These are phyloP conservation scores for Coreoperca whiteheadi DNA, from an alignment of 2,113 vertebrate species.

Conservation along the genomic window DNA sequence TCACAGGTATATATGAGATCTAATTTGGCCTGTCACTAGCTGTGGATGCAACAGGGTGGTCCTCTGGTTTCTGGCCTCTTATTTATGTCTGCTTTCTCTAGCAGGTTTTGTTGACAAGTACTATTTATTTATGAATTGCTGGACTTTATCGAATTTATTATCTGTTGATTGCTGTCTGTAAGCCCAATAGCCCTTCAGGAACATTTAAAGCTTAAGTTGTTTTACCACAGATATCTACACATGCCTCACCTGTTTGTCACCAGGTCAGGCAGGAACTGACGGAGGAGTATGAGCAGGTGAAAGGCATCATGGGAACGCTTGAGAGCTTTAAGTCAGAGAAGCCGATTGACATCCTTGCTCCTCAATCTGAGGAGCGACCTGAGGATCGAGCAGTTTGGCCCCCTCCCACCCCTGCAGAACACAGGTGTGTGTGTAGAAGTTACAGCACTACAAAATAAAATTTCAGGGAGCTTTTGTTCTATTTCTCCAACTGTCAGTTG, in stretches of 20 bases:
- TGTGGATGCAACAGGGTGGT: background rate
- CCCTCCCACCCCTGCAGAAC: slow-evolving; percentile 95
- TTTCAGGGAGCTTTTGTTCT: background rate
- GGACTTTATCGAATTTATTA: background rate
- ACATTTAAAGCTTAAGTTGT: background rate
- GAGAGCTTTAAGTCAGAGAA: slow-evolving; percentile 94
- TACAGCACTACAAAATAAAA: background rate
- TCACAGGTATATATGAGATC: no score
- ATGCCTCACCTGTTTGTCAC: slow-evolving; percentile 40
- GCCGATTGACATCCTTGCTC: slow-evolving; percentile 88
- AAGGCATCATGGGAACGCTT: slow-evolving; percentile 91
- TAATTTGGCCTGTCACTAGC: background rate
- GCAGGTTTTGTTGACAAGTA: background rate
- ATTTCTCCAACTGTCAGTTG: background rate
- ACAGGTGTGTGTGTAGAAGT: slow-evolving; percentile 85
- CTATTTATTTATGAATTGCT: background rate
- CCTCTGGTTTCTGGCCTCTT: background rate
- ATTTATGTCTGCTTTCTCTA: background rate
- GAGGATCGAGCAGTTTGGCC: slow-evolving; percentile 94
- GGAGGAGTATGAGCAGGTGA: slow-evolving; percentile 97
- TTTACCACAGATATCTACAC: background rate
- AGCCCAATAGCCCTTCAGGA: background rate
- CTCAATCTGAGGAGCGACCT: slow-evolving; percentile 86
- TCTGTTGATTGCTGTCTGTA: background rate
- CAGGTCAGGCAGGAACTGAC: slow-evolving; percentile 93